Evolutionary conservation across 2,113 vertebrate species (phyloP), one percentile per base, ranked within the genome.

Genomic region (Cyanoderma ruficeps): DNA sequence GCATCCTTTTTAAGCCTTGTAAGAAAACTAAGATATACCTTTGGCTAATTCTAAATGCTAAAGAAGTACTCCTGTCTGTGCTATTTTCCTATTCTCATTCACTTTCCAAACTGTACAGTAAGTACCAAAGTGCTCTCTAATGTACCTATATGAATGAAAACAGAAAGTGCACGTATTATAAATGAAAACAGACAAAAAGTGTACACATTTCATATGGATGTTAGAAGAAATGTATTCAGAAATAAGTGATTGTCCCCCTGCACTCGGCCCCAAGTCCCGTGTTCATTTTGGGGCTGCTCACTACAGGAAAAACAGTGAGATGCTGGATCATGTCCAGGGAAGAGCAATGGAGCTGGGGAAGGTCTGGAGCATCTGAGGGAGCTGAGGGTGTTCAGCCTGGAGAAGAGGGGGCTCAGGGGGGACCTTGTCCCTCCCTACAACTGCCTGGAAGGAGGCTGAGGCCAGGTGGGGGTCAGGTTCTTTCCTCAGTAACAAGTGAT

Each of bases 161-260:
- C 10, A 70, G 33, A 56, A 76, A 53, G 1, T 35, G 6, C 9
- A 15, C 0, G 0, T 39, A 47, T 47, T 68, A 28, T 28, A 76
- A 57, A 2, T 27, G 4, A 67, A 91, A 89, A 50, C 10, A 70
- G 30, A 15, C 15, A 80, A 28, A 56, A 77, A 53, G 1, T 33
- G 6, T 10, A 13, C 0, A 0, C 39, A 47, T 52, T 68, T 64
- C 53, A 52, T 17, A 41, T 0, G 1, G 33, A 47, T 52, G 1
- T 30, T 52, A 55, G 42, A 81, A 76, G 10, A 67, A 84, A 6
- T 33, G 4, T 21, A 59, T 35, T 5, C 16, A 13, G 39, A 86
- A 42, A 83, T 28, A 18, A 60, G 3, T 12, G 22, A 10, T 18
- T 0, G 0, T 8, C 42, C 42, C 42, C 15, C 42, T 42, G 42